Evolutionary conservation across 2,888 invertebrate species (phyloP).

Genomic region (Dorcus parallelipipedus): DNA sequence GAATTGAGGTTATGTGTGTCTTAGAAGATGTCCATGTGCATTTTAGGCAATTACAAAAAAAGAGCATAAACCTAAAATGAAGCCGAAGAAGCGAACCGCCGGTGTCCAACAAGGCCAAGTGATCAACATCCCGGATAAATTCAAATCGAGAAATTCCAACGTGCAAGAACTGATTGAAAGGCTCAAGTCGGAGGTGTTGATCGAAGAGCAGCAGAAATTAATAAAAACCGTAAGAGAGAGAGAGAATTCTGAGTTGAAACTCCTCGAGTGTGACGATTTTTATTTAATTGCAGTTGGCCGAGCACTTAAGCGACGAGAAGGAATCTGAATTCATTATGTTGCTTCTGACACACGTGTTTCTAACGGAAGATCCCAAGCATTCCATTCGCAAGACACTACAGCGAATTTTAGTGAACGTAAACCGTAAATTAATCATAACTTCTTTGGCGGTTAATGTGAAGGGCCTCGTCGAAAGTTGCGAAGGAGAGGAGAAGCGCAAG

Average conservation of each 20-base stretch:
- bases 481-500: not conserved
- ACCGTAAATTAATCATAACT: conserved; percentile 9
- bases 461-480: conserved; percentile 3
- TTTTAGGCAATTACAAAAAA: not conserved
- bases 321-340: conserved; percentile 7
- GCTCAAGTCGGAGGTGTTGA: conserved; percentile 4
- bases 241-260: not conserved
- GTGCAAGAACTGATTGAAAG: conserved; percentile 11
- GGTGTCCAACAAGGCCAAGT: not conserved
- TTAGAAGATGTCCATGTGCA: not conserved
- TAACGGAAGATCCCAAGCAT: conserved; percentile 22
- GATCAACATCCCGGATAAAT: conserved; percentile 6
- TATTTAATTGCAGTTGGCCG: conserved; percentile 14
- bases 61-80: conserved; percentile 1
- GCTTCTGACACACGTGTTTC: conserved; percentile 22
- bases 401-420: conserved; percentile 21
- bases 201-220: conserved; percentile 10
- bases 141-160: conserved; percentile 7
- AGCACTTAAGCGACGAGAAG: not conserved
- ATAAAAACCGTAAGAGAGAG: conserved; percentile 16
- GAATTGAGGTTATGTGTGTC: not conserved
- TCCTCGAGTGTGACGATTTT: not conserved
- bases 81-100: conserved; percentile 5
- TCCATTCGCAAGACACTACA: conserved; percentile 30
- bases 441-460: conserved; percentile 13